A percentile compares a stretch with the other conserved stretches of the same genome.
Evolutionary conservation across 2,888 invertebrate species (phyloP).

Genomic region (Clostera curtula): DNA sequence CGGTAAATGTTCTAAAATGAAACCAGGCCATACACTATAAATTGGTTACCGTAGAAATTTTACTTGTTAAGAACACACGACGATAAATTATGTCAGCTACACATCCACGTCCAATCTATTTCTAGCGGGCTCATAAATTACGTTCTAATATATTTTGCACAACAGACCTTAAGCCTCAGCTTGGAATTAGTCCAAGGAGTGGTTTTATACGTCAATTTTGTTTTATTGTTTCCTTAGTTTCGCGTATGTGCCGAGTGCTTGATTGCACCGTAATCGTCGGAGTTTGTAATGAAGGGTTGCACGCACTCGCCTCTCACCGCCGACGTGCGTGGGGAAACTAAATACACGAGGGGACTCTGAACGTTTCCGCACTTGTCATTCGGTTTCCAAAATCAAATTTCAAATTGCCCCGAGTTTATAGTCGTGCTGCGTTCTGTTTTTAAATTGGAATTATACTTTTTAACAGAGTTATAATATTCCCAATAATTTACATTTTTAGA

Average conservation of each 20-base stretch:
- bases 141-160: constrained; percentile 46
- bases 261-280: constrained; percentile 67
- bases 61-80: constrained; percentile 10
- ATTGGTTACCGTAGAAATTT: not conserved
- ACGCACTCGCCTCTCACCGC: constrained; percentile 44
- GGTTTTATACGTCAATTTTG: constrained; percentile 67
- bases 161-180: constrained; percentile 37
- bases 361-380: constrained; percentile 61
- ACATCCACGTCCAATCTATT: constrained; percentile 27
- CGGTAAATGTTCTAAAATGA: not conserved
- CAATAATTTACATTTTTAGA: constrained; percentile 8
- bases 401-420: constrained; percentile 35
- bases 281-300: constrained; percentile 69
- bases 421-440: constrained; percentile 20
- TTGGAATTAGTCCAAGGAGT: constrained; percentile 57
- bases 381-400: constrained; percentile 43
- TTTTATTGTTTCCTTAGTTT: constrained; percentile 69
- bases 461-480: constrained; percentile 6
- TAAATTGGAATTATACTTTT: constrained; percentile 11
- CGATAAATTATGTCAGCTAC: constrained; percentile 27
- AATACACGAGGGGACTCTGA: constrained; percentile 51
- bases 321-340: constrained; percentile 55
- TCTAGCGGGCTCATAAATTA: constrained; percentile 38
- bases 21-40: not conserved
- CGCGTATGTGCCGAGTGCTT: constrained; percentile 67